A percentile compares a stretch with the other conserved stretches of the same genome.
Conservation (phyloP, 2,797 vertebrate genomes). For the Fistularia commersonii region DNA sequence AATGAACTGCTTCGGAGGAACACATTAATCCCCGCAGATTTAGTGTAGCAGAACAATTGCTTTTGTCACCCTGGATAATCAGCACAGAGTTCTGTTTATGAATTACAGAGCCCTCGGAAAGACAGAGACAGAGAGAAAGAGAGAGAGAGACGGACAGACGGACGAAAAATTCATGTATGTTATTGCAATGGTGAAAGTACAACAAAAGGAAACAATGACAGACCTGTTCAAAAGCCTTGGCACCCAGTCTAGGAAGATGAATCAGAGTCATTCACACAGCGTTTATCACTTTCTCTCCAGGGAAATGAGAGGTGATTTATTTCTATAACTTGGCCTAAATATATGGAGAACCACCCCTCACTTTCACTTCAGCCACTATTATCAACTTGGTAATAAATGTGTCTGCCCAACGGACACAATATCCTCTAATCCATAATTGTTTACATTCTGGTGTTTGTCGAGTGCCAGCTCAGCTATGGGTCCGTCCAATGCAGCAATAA, state of each 20-base stretch:
- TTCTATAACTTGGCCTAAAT: slow-evolving; percentile 68
- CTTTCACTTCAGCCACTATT: slow-evolving; percentile 40
- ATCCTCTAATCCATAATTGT: slow-evolving; percentile 51
- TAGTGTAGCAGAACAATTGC: slow-evolving; percentile 68
- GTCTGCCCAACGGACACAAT: slow-evolving; percentile 49
- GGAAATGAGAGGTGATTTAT: slow-evolving; percentile 63
- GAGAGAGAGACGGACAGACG: neutral
- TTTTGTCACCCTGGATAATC: slow-evolving; percentile 73
- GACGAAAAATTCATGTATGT: slow-evolving; percentile 28
- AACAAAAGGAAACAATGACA: slow-evolving; percentile 44
- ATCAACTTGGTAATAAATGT: slow-evolving; percentile 50
- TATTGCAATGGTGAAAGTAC: slow-evolving; percentile 13
- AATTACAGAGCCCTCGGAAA: slow-evolving; percentile 48
- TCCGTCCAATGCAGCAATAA: slow-evolving; percentile 23
- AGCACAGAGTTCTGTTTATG: slow-evolving; percentile 60
- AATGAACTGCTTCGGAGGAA: slow-evolving; percentile 38
- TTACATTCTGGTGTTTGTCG: slow-evolving; percentile 38
- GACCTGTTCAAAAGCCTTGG: slow-evolving; percentile 51
- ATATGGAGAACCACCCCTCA: slow-evolving; percentile 46
- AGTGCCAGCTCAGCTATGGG: slow-evolving; percentile 26
- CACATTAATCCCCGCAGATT: slow-evolving; percentile 68
- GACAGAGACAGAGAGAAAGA: slow-evolving; percentile 19
- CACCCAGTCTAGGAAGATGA: slow-evolving; percentile 43
- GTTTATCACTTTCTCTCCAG: slow-evolving; percentile 52
- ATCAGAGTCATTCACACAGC: slow-evolving; percentile 46